phyloP scores from a whole-genome alignment of 2,888 invertebrate species.

The Tetragonula carbonaria region DNA sequence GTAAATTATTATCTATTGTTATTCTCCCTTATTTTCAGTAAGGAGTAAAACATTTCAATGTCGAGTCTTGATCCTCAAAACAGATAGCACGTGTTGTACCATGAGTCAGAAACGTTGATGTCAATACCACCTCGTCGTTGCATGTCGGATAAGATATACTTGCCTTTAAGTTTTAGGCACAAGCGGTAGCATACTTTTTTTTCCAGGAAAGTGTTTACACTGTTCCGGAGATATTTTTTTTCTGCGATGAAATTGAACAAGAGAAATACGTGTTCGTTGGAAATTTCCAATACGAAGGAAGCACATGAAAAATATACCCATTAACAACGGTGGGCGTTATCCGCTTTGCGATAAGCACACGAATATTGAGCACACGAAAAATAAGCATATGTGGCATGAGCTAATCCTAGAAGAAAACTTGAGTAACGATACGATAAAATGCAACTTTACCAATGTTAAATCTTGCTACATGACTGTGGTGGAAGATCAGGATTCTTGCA shows the following conservation, averaged over 20 bases:
- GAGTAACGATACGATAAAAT: conserved; percentile 53
- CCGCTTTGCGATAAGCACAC: background rate
- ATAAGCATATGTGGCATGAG: background rate
- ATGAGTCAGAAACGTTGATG: background rate
- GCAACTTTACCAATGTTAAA: background rate
- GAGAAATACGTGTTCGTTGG: conserved; percentile 18
- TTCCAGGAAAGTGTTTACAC: conserved; percentile 3
- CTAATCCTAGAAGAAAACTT: conserved; percentile 67
- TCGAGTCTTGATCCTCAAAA: background rate
- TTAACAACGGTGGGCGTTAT: background rate
- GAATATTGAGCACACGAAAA: background rate
- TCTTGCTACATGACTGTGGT: background rate
- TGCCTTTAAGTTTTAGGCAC: conserved; percentile 2
- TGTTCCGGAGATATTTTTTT: conserved; percentile 16
- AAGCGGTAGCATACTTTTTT: conserved; percentile 8
- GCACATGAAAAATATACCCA: conserved; percentile 9
- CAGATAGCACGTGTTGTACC: background rate
- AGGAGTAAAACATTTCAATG: background rate
- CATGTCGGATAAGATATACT: background rate
- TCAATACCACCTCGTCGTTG: background rate
- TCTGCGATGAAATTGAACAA: background rate
- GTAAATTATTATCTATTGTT: background rate
- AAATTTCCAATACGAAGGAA: conserved; percentile 2
- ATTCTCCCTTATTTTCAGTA: background rate
- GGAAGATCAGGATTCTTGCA: background rate